phyloP scores from a whole-genome alignment of 2,113 vertebrate genomes.

The Callospermophilus lateralis region DNA sequence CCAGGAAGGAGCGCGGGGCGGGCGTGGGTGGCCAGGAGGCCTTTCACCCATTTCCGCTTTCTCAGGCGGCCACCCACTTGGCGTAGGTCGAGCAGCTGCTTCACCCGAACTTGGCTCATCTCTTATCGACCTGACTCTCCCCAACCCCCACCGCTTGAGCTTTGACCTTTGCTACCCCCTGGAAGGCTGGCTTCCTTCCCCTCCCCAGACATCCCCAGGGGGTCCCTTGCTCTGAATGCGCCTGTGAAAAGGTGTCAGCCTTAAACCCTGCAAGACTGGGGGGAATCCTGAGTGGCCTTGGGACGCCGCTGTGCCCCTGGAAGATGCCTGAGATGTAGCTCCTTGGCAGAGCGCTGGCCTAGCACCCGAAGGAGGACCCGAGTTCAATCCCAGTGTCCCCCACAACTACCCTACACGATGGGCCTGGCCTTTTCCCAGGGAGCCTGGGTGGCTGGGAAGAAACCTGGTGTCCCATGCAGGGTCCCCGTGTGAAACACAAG shows the following conservation, averaged over 20 bases:
- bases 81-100: background rate
- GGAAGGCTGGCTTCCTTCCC: background rate
- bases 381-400: too few species aligned
- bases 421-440: background rate
- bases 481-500: accelerated
- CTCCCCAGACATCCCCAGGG: background rate
- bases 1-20: accelerated
- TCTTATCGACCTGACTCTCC: background rate
- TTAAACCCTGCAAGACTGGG: constrained; percentile 44
- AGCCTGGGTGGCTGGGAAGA: accelerated
- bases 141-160: background rate
- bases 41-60: background rate
- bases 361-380: too few species aligned
- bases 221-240: background rate
- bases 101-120: background rate
- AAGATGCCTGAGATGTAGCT: background rate
- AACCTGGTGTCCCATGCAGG: accelerated
- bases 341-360: too few species aligned
- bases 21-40: accelerated
- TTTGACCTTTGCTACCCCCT: background rate
- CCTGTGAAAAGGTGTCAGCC: constrained; percentile 23
- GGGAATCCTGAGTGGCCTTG: background rate
- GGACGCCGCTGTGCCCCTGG: background rate
- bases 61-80: background rate
- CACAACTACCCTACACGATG: too few species aligned